These are phyloP conservation scores for Patella depressa DNA, from an alignment of 2,888 invertebrate species.

Conservation along the genomic window DNA sequence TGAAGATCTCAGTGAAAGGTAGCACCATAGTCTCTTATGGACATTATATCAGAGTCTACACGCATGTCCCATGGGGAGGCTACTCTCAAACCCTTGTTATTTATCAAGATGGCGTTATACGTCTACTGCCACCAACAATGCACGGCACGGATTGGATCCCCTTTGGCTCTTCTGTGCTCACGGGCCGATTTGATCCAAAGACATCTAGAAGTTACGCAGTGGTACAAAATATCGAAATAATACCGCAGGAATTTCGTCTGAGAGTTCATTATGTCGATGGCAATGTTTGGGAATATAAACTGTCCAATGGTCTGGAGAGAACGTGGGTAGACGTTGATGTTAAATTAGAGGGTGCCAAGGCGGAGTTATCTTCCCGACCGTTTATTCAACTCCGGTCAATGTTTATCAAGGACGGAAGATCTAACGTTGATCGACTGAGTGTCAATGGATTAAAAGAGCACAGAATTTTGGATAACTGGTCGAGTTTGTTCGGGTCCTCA, in stretches of 20 bases:
- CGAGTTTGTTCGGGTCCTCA: neutral
- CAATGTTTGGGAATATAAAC: neutral
- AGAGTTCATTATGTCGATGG: neutral
- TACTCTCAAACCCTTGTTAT: conserved; percentile 4
- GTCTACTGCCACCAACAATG: neutral
- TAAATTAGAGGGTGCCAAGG: neutral
- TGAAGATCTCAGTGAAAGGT: neutral
- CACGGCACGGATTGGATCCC: neutral
- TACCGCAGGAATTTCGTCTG: neutral
- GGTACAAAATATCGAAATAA: neutral
- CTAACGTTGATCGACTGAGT: conserved; percentile 5
- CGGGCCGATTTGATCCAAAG: neutral
- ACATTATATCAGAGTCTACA: conserved; percentile 2
- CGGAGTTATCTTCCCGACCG: neutral
- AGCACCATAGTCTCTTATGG: neutral
- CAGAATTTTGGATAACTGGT: neutral
- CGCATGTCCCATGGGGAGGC: neutral
- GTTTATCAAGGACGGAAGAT: neutral
- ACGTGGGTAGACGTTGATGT: neutral
- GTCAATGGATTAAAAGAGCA: neutral
- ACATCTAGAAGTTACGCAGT: neutral
- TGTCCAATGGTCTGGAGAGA: neutral
- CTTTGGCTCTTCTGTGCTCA: neutral
- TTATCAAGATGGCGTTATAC: conserved; percentile 6
- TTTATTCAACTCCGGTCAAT: neutral